Evolutionary conservation across 2,797 vertebrate genomes (phyloP).

Genomic region (Argya squamiceps): DNA sequence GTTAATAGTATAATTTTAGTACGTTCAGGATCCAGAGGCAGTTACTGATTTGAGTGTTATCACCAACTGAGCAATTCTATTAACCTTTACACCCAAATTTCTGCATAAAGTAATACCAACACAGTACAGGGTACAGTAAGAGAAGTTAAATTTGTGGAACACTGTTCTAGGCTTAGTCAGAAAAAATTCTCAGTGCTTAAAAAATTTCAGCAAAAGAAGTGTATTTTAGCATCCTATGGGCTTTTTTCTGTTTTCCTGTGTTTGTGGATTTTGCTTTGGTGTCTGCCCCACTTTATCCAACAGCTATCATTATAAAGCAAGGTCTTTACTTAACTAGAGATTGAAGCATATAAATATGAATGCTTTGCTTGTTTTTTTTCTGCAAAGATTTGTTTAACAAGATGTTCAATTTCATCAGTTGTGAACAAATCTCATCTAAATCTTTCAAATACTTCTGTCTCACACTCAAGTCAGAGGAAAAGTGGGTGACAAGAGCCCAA

Average conservation of each 20-base stretch:
- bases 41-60: neutral
- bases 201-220: neutral
- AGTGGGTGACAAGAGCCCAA: neutral
- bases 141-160: neutral
- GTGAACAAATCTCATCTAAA: neutral
- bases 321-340: neutral
- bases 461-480: neutral
- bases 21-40: neutral
- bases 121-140: neutral
- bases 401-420: neutral
- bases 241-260: neutral
- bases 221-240: neutral
- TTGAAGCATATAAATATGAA: neutral
- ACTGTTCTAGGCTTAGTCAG: neutral
- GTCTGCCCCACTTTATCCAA: fast-evolving
- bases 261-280: neutral
- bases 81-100: neutral
- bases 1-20: neutral
- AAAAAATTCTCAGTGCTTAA: neutral
- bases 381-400: neutral
- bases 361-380: neutral
- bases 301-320: neutral
- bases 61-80: neutral
- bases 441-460: neutral
- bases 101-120: neutral